Evolutionary conservation across 2,888 invertebrate species (phyloP).

Genomic region (Dendrolimus pini): DNA sequence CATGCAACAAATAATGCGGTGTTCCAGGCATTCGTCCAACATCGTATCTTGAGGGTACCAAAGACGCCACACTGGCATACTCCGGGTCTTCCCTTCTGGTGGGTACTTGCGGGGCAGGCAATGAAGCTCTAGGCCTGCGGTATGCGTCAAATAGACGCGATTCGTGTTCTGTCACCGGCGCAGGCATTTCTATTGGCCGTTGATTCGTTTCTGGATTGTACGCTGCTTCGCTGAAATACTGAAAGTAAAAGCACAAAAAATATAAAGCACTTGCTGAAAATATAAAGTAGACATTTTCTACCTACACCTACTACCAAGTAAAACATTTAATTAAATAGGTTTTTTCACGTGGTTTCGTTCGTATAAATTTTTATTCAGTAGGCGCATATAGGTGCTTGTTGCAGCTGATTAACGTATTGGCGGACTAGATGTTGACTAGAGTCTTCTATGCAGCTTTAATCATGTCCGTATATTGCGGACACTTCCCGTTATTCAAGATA

Average conservation of each 20-base stretch:
- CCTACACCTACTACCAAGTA: too few species aligned
- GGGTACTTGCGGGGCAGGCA: constrained; percentile 55
- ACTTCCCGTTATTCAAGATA: too few species aligned
- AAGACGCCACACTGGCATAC: constrained; percentile 62
- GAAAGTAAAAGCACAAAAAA: constrained; percentile 13
- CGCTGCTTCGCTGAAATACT: constrained; percentile 94
- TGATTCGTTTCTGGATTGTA: constrained; percentile 93
- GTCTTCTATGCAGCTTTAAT: too few species aligned
- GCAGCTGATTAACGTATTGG: too few species aligned
- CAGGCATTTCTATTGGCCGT: constrained; percentile 71
- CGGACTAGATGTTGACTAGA: too few species aligned
- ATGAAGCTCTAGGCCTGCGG: constrained; percentile 54
- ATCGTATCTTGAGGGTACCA: constrained; percentile 54
- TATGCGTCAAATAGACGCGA: constrained; percentile 71
- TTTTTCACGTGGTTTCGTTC: too few species aligned
- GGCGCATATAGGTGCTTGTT: too few species aligned
- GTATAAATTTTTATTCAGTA: too few species aligned
- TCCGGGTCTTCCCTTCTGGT: constrained; percentile 57
- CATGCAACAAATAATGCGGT: constrained; percentile 60
- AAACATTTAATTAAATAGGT: too few species aligned
- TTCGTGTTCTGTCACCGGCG: constrained; percentile 66
- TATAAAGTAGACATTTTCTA: too few species aligned
- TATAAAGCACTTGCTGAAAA: too few species aligned
- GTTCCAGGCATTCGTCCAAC: constrained; percentile 40
- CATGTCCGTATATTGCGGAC: too few species aligned